Evolutionary conservation across 2,797 vertebrate genomes (phyloP).

Genomic region (Tympanoctomys barrerae): DNA sequence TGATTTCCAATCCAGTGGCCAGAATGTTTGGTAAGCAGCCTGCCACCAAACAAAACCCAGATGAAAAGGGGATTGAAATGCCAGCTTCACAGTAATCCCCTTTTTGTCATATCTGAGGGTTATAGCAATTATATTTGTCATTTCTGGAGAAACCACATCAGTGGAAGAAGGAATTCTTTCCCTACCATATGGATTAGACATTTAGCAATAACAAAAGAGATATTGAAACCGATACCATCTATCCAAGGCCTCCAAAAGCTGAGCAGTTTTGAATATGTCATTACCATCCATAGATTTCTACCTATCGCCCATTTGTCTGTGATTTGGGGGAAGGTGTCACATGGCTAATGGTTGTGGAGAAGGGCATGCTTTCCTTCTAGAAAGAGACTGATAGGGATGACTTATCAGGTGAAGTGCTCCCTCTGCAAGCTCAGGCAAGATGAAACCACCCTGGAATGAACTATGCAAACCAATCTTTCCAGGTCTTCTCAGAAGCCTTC

Average conservation of each 20-base stretch:
- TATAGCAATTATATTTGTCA: not conserved
- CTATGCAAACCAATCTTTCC: accelerated
- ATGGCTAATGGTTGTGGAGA: not conserved
- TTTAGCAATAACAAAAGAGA: not conserved
- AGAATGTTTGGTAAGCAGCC: not conserved
- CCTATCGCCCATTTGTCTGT: not conserved
- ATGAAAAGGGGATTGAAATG: not conserved
- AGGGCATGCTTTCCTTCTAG: not conserved
- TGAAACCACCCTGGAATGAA: not conserved
- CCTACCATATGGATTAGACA: not conserved
- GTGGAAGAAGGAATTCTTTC: not conserved
- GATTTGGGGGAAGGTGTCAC: not conserved
- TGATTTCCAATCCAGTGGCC: not conserved
- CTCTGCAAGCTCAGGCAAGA: not conserved
- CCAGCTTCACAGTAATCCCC: not conserved
- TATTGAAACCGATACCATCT: not conserved
- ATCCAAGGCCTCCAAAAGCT: not conserved
- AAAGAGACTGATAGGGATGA: not conserved
- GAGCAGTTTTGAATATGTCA: not conserved
- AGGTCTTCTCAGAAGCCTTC: not conserved
- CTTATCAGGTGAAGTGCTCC: not conserved
- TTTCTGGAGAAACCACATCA: not conserved
- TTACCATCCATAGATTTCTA: not conserved
- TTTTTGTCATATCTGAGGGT: not conserved
- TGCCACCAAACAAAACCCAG: not conserved